Percentiles rank a stretch among this genome's conserved stretches.
phyloP scores from a whole-genome alignment of 2,888 invertebrate species.

The Heteropelma amictum region DNA sequence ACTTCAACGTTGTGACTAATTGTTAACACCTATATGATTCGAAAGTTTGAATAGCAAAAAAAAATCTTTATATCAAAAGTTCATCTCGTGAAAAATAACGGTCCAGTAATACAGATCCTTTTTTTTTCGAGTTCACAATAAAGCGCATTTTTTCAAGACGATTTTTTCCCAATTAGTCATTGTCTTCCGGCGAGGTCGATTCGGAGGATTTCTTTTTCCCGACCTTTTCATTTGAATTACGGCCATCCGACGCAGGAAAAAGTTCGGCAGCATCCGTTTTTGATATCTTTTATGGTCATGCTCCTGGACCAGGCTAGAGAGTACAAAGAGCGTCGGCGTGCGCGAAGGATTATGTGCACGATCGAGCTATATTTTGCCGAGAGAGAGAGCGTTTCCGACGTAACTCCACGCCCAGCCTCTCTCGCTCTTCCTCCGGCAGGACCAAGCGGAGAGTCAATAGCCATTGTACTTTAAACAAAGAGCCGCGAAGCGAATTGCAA shows the following conservation, averaged over 20 bases:
- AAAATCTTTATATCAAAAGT: no score
- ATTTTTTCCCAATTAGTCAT: background rate
- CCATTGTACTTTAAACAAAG: constrained; percentile 74
- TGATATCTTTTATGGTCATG: constrained; percentile 12
- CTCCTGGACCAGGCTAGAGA: background rate
- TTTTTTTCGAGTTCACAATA: no score
- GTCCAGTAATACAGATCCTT: no score
- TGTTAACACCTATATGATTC: no score
- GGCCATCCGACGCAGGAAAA: background rate
- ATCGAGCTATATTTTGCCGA: constrained; percentile 38
- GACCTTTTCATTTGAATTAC: constrained; percentile 1
- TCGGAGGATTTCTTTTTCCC: background rate
- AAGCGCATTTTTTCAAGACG: background rate
- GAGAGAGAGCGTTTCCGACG: constrained; percentile 26
- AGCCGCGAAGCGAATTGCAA: constrained; percentile 66
- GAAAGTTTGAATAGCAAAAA: no score
- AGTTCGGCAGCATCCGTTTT: constrained; percentile 25
- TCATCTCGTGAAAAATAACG: no score
- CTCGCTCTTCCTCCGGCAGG: constrained; percentile 56
- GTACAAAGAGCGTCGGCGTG: constrained; percentile 41
- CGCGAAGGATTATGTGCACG: constrained; percentile 49
- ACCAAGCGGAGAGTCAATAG: constrained; percentile 65
- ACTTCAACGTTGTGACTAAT: no score
- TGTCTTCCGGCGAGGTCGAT: background rate
- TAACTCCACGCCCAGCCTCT: constrained; percentile 43